Conservation (phyloP, 1,140 invertebrate species). For the Bactericera cockerelli region DNA sequence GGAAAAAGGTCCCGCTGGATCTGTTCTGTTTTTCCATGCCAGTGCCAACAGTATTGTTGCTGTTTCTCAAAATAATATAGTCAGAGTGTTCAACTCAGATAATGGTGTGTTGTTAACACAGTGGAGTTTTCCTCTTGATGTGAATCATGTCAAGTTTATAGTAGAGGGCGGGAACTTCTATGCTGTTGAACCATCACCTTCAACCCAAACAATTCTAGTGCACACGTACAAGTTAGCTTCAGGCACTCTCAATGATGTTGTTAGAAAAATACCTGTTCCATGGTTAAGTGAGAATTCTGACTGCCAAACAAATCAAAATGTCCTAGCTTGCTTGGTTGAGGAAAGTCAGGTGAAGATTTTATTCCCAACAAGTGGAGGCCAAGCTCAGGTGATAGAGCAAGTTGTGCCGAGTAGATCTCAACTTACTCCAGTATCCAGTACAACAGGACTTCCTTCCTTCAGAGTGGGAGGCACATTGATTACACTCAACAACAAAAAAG, state of each 20-base stretch:
- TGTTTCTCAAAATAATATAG: conserved; percentile 48
- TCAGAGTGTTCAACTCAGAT: conserved; percentile 53
- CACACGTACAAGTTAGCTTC: conserved; percentile 12
- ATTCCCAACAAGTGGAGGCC: conserved; percentile 10
- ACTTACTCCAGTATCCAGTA: not conserved
- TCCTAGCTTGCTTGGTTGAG: not conserved
- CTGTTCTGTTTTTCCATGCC: conserved; percentile 38
- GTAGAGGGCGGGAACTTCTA: conserved; percentile 12
- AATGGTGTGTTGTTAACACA: conserved; percentile 41
- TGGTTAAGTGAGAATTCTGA: conserved; percentile 11
- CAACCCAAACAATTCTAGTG: conserved; percentile 7
- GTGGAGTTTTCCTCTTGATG: conserved; percentile 26
- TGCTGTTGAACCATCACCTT: not conserved
- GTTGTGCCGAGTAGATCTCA: not conserved
- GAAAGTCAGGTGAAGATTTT: not conserved
- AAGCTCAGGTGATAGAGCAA: conserved; percentile 4
- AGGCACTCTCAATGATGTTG: conserved; percentile 7
- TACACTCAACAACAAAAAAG: not conserved
- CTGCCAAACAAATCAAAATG: not conserved
- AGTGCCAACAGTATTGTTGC: conserved; percentile 48
- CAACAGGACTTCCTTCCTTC: not conserved
- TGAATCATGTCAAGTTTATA: conserved; percentile 7
- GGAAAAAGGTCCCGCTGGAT: conserved; percentile 39
- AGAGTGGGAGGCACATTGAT: not conserved
- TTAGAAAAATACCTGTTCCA: conserved; percentile 3